Evolutionary conservation across 2,113 vertebrate species (phyloP).

Genomic region (Neolamprologus hecqui): DNA sequence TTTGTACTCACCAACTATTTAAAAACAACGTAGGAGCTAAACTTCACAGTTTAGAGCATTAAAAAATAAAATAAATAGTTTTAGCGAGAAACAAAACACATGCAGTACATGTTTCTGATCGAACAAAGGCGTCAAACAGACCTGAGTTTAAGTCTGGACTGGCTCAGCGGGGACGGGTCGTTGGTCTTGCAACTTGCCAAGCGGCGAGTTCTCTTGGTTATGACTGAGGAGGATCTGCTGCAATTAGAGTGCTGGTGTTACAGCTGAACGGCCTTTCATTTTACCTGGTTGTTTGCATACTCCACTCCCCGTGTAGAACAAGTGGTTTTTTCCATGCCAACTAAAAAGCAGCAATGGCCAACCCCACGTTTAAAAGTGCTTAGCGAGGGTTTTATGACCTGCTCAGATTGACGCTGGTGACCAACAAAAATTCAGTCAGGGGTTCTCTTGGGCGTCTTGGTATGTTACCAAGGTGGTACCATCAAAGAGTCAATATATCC

Average conservation of each 20-base stretch:
- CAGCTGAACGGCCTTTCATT: background rate
- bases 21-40: background rate
- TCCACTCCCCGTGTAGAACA: background rate
- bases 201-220: background rate
- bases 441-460: fast-evolving
- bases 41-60: background rate
- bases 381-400: fast-evolving
- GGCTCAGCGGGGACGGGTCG: background rate
- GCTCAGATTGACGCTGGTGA: fast-evolving
- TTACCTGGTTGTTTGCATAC: background rate
- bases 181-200: background rate
- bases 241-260: background rate
- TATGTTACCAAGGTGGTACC: background rate
- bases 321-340: background rate
- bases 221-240: background rate
- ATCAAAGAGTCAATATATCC: background rate
- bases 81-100: fast-evolving
- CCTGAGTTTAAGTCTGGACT: conserved; percentile 28
- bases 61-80: background rate
- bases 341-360: background rate
- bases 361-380: fast-evolving
- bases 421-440: background rate
- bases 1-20: background rate
- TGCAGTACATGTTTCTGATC: fast-evolving
- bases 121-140: background rate